phyloP scores from a whole-genome alignment of 2,113 vertebrate genomes.

The Mohoua ochrocephala region DNA sequence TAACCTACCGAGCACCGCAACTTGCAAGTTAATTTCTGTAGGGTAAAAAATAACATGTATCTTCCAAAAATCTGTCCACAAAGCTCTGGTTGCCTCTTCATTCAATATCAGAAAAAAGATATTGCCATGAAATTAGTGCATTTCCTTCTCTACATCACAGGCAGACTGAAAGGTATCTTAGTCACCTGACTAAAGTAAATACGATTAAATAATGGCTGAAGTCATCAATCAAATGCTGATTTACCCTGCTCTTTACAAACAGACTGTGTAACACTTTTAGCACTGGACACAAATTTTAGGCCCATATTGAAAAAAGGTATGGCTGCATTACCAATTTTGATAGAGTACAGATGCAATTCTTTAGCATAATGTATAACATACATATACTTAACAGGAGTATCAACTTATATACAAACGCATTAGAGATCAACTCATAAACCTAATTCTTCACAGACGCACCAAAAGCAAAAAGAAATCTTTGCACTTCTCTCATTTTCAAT shows the following conservation, averaged over 20 bases:
- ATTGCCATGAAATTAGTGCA: background rate
- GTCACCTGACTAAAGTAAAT: background rate
- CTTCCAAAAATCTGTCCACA: background rate
- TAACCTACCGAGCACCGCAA: background rate
- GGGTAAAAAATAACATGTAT: background rate
- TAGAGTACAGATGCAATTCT: background rate
- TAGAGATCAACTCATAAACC: background rate
- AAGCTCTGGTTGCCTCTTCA: background rate
- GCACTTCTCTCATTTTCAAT: background rate
- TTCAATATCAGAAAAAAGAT: background rate
- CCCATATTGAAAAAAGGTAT: background rate
- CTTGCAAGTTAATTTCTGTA: background rate
- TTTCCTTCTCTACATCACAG: background rate
- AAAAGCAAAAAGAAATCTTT: background rate
- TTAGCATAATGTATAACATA: background rate
- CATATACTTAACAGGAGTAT: background rate
- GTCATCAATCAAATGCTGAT: background rate
- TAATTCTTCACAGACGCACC: background rate
- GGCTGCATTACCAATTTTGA: background rate
- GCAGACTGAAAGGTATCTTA: background rate
- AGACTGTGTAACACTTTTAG: background rate
- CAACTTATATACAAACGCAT: background rate
- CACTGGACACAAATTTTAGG: background rate
- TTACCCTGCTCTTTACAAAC: background rate
- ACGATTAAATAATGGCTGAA: background rate